Conservation (phyloP, 2,797 vertebrate genomes). For the Cygnus olor region DNA sequence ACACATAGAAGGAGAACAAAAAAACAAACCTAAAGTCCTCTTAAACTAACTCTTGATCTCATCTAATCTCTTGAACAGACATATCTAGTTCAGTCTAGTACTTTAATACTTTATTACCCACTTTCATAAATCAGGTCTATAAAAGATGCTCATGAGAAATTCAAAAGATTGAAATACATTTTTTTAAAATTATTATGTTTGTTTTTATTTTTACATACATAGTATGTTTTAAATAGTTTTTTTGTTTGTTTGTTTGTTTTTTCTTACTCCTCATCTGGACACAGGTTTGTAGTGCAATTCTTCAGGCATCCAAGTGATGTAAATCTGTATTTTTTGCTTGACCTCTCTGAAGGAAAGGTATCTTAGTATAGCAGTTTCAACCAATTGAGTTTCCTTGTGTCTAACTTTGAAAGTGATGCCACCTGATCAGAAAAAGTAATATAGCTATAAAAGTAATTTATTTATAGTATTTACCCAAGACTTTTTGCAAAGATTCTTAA, state of each 20-base stretch:
- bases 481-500: background rate
- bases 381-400: background rate
- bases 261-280: background rate
- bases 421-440: background rate
- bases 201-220: background rate
- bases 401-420: background rate
- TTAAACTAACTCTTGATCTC: background rate
- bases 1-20: background rate
- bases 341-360: background rate
- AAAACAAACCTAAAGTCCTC: background rate
- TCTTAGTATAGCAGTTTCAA: background rate
- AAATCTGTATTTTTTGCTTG: background rate
- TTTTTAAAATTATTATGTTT: too few relatives aligned
- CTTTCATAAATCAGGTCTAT: background rate
- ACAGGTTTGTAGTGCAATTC: background rate
- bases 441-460: background rate
- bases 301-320: background rate
- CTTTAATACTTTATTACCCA: background rate
- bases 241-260: background rate
- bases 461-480: background rate
- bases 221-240: background rate
- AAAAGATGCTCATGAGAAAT: background rate
- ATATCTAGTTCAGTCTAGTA: background rate
- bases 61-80: background rate
- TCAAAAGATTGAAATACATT: too few relatives aligned